A percentile compares a stretch with the other conserved stretches of the same genome.
Evolutionary conservation across 2,797 vertebrate species (phyloP).

Genomic region (Ibycter americanus): DNA sequence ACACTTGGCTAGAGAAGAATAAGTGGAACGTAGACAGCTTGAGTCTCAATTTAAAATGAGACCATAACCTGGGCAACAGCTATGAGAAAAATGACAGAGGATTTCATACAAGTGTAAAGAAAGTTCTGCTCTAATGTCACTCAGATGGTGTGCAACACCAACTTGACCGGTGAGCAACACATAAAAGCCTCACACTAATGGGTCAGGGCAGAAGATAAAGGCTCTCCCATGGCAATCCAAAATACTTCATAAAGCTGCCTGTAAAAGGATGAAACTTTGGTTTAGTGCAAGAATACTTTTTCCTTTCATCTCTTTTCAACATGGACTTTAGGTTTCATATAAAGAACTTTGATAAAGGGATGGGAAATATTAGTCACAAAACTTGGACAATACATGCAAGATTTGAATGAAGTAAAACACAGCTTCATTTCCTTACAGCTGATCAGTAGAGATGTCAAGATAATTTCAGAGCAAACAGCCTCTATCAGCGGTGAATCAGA

Average conservation of each 20-base stretch:
- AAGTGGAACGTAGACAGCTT: fast-evolving
- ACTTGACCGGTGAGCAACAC: not conserved
- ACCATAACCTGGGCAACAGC: not conserved
- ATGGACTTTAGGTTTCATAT: not conserved
- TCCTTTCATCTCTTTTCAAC: not conserved
- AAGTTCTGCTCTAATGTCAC: not conserved
- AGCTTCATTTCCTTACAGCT: conserved; percentile 1
- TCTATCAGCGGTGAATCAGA: conserved; percentile 6
- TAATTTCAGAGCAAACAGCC: not conserved
- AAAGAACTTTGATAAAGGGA: not conserved
- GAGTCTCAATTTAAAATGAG: not conserved
- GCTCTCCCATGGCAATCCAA: not conserved
- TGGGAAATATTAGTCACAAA: conserved; percentile 3
- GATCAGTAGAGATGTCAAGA: conserved; percentile 14
- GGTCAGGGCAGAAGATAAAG: not conserved
- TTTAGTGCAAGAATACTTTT: not conserved
- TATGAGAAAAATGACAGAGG: not conserved
- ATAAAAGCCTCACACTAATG: not conserved
- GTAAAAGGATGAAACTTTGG: not conserved
- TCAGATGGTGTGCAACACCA: not conserved
- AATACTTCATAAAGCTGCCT: not conserved
- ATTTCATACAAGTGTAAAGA: not conserved
- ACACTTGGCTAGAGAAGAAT: not conserved
- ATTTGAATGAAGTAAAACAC: not conserved
- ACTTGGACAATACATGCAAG: not conserved